Percentiles rank a stretch among this genome's conserved stretches.
phyloP scores from a whole-genome alignment of 2,888 invertebrate species.

The Cyrtodaria siliqua region DNA sequence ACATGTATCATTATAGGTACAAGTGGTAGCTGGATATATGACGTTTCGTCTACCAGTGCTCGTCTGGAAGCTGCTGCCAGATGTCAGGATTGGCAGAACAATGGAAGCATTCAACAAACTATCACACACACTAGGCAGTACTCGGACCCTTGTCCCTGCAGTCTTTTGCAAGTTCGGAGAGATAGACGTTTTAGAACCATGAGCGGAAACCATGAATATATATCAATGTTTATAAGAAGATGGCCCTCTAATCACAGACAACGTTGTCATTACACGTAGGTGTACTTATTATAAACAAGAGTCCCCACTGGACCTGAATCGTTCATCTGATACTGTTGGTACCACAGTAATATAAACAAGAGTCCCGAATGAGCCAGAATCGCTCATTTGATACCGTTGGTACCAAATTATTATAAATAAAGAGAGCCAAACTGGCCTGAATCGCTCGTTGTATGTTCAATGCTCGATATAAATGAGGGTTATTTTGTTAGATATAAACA shows the following conservation, averaged over 20 bases:
- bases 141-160: slow-evolving; percentile 39
- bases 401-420: too few species aligned
- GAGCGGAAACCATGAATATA: not conserved
- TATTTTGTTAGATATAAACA: too few species aligned
- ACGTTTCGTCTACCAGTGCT: slow-evolving; percentile 12
- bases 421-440: too few species aligned
- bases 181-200: slow-evolving; percentile 39
- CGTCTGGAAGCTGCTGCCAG: not conserved
- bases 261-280: slow-evolving; percentile 39
- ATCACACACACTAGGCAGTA: not conserved
- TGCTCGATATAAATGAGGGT: too few species aligned
- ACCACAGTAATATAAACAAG: too few species aligned
- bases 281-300: too few species aligned
- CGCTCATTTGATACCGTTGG: too few species aligned
- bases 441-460: too few species aligned
- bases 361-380: too few species aligned
- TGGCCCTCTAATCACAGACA: not conserved
- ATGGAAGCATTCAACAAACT: not conserved
- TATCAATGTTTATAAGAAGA: slow-evolving; percentile 20
- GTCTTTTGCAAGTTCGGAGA: slow-evolving; percentile 23
- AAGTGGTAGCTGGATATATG: slow-evolving; percentile 33
- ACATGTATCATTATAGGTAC: slow-evolving; percentile 5
- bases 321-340: too few species aligned
- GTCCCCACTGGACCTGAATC: too few species aligned
- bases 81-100: not conserved